Evolutionary conservation across 2,113 vertebrate species (phyloP).

Genomic region (Clarias gariepinus): DNA sequence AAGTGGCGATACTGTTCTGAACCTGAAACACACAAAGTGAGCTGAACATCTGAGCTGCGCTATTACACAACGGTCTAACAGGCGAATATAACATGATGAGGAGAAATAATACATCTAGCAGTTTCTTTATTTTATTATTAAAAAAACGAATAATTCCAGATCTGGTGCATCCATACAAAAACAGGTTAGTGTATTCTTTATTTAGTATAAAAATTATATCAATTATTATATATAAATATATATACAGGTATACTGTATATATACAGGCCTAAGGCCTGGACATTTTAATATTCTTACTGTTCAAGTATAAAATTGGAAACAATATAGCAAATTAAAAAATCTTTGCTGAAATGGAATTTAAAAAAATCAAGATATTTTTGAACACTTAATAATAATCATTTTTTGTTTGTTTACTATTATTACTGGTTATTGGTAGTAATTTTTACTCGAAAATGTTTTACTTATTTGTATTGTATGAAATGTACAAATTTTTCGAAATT

Average conservation of each 20-base stretch:
- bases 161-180: background rate
- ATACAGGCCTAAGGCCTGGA: too few relatives aligned
- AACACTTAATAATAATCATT: too few relatives aligned
- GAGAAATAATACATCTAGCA: background rate
- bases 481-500: background rate
- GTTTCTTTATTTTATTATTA: background rate
- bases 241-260: too few relatives aligned
- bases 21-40: constrained; percentile 63
- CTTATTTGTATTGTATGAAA: background rate
- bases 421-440: background rate
- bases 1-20: constrained; percentile 80
- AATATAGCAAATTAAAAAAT: background rate
- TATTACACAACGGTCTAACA: background rate
- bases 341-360: background rate
- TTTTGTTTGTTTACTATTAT: too few relatives aligned
- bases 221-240: too few relatives aligned
- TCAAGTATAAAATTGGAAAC: background rate
- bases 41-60: background rate
- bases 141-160: background rate
- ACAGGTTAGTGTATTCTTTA: background rate
- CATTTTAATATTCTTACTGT: background rate
- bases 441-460: background rate
- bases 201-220: background rate
- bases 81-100: background rate
- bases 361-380: background rate